phyloP scores from a whole-genome alignment of 2,113 vertebrate genomes.

The Anseranas semipalmata region DNA sequence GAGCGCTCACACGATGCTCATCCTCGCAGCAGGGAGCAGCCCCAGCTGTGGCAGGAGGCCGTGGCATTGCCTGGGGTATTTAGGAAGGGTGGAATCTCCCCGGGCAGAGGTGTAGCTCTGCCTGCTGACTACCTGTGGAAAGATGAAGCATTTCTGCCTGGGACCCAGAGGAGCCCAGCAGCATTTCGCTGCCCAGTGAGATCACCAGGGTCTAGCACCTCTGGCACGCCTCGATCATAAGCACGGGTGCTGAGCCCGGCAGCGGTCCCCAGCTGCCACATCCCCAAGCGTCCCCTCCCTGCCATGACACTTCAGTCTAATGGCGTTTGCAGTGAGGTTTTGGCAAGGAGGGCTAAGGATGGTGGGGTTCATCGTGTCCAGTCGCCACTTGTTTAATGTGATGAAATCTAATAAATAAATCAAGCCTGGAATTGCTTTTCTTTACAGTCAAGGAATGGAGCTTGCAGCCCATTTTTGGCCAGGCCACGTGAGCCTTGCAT shows the following conservation, averaged over 20 bases:
- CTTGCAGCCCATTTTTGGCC: neutral
- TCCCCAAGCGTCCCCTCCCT: neutral
- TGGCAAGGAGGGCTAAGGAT: neutral
- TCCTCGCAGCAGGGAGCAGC: too few relatives aligned
- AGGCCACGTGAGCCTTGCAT: neutral
- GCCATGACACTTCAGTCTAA: neutral
- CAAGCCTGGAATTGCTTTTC: neutral
- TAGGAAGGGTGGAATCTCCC: neutral
- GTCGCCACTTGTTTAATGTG: neutral
- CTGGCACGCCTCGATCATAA: too few relatives aligned
- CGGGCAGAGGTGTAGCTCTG: neutral
- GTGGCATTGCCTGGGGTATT: neutral
- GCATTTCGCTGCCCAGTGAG: too few relatives aligned
- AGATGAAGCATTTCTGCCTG: too few relatives aligned
- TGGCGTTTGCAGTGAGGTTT: neutral
- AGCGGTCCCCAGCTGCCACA: accelerated
- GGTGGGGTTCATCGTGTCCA: neutral
- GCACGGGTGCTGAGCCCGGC: neutral
- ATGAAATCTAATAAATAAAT: slow-evolving; percentile 25
- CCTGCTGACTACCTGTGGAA: accelerated
- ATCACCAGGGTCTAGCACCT: too few relatives aligned
- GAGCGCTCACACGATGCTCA: accelerated
- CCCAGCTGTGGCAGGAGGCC: neutral
- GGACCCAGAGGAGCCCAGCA: too few relatives aligned
- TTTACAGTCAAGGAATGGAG: neutral